A percentile compares a stretch with the other conserved stretches of the same genome.
phyloP scores from a whole-genome alignment of 2,797 vertebrate species.

The Mus caroli region DNA sequence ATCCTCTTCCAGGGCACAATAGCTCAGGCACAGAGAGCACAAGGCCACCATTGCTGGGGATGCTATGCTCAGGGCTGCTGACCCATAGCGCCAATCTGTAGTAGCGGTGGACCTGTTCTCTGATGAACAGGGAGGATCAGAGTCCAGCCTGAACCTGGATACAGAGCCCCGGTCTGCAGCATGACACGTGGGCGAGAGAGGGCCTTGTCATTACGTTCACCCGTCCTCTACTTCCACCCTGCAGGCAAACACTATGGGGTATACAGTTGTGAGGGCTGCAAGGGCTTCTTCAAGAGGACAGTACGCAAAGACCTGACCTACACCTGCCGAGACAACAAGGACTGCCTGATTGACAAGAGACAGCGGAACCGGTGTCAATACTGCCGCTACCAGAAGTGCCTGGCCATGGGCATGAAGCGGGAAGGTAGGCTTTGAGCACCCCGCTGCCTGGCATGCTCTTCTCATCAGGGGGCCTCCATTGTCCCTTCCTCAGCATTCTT shows the following conservation, averaged over 20 bases:
- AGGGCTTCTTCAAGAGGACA: constrained; percentile 98
- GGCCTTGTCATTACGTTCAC: background rate
- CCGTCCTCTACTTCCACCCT: rapidly evolving
- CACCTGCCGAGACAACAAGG: constrained; percentile 98
- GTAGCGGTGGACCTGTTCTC: background rate
- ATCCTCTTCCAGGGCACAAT: background rate
- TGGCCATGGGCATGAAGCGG: constrained; percentile 99
- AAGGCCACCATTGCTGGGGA: background rate
- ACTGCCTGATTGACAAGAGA: constrained; percentile 98
- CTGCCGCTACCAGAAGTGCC: constrained; percentile 99
- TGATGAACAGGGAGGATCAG: background rate
- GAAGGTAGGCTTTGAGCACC: constrained; percentile 92
- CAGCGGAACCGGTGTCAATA: constrained; percentile 99
- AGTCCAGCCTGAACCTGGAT: background rate
- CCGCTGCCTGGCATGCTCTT: background rate
- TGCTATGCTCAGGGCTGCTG: background rate
- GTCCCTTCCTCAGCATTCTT: background rate
- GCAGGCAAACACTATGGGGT: constrained; percentile 99
- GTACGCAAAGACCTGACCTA: constrained; percentile 98
- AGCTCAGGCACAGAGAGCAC: background rate
- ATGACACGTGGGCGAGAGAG: background rate
- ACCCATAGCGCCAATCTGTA: background rate
- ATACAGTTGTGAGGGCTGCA: constrained; percentile 99
- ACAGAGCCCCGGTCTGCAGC: background rate
- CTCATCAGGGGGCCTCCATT: too few species aligned